Conservation (phyloP, 1,140 invertebrate species). For the Lepidurus arcticus region DNA sequence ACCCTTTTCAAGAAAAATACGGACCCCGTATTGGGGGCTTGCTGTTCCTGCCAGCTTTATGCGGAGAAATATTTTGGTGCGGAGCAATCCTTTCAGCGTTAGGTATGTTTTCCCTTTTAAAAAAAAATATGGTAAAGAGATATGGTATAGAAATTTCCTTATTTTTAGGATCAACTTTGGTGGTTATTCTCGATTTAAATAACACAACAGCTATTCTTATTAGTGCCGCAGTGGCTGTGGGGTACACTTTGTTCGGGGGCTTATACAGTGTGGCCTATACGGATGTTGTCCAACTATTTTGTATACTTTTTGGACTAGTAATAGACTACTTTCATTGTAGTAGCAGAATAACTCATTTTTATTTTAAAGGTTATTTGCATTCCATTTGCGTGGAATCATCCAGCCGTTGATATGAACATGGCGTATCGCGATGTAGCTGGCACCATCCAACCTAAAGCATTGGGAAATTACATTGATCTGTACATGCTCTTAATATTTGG, state of each 20-base stretch:
- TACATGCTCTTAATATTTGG: slow-evolving; percentile 69
- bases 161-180: slow-evolving; percentile 57
- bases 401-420: slow-evolving; percentile 51
- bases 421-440: slow-evolving; percentile 60
- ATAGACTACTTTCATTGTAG: slow-evolving; percentile 34
- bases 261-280: slow-evolving; percentile 74
- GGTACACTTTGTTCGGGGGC: slow-evolving; percentile 72
- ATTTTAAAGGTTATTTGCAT: slow-evolving; percentile 55
- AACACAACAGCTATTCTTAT: slow-evolving; percentile 56
- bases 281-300: slow-evolving; percentile 71
- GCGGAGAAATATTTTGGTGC: slow-evolving; percentile 74
- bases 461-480: slow-evolving; percentile 62
- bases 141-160: neutral
- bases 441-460: slow-evolving; percentile 50
- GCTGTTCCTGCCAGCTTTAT: slow-evolving; percentile 69
- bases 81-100: slow-evolving; percentile 68
- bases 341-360: slow-evolving; percentile 39
- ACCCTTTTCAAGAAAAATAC: slow-evolving; percentile 72
- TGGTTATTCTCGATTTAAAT: slow-evolving; percentile 60
- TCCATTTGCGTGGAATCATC: slow-evolving; percentile 59
- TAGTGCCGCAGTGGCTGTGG: slow-evolving; percentile 60
- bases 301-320: slow-evolving; percentile 68
- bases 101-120: slow-evolving; percentile 46
- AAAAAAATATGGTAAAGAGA: neutral
- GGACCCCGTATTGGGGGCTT: slow-evolving; percentile 69